Percentiles rank a stretch among this genome's conserved stretches.
Conservation (phyloP, 2,113 vertebrate genomes). For the Lipotes vexillifer region DNA sequence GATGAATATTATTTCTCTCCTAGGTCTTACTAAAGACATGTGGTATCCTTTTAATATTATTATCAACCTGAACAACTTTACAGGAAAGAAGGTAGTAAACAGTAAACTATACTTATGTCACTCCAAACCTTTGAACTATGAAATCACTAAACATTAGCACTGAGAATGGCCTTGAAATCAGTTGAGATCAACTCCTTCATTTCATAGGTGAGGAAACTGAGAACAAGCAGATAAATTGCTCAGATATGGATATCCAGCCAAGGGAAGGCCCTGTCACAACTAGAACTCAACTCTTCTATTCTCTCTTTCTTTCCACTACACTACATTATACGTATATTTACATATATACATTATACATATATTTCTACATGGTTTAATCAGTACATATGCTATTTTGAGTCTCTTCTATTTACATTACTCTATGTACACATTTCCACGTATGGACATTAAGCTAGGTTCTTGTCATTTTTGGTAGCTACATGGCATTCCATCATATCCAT, state of each 20-base stretch:
- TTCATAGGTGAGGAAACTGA: not conserved
- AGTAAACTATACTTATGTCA: not conserved
- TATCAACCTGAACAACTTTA: constrained; percentile 1
- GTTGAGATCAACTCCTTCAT: not conserved
- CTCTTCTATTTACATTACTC: not conserved
- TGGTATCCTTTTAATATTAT: not conserved
- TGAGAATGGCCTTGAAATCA: not conserved
- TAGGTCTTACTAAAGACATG: not conserved
- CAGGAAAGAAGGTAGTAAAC: not conserved
- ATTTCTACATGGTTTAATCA: not conserved
- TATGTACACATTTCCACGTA: not conserved
- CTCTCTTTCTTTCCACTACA: not conserved
- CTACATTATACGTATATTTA: not conserved
- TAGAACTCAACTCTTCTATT: not conserved
- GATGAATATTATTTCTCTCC: not conserved
- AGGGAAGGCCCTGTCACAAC: not conserved
- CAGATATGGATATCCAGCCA: not conserved
- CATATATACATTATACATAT: too few species aligned
- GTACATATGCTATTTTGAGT: not conserved
- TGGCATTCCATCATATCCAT: not conserved
- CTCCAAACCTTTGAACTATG: not conserved
- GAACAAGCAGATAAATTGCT: constrained; percentile 40
- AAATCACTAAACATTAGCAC: not conserved
- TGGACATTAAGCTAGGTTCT: not conserved
- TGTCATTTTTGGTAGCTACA: not conserved